Base-by-base conservation (phyloP, 2,888 invertebrate species). In the Monopis laevigella region DNA sequence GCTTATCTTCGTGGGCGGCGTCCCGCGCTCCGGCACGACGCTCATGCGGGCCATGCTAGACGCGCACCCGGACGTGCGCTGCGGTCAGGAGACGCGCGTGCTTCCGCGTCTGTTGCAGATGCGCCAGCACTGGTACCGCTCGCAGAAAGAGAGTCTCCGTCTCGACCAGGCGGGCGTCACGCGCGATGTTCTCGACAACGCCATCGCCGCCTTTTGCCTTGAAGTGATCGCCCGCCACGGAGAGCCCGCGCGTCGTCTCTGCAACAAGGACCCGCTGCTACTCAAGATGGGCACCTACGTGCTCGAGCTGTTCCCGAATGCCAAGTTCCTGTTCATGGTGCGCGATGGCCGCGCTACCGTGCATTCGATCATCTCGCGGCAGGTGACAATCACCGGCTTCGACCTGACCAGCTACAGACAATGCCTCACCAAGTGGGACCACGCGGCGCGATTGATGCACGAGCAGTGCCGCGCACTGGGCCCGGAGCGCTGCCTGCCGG, bases 251-350 rank as follows among this genome's bases (percentile, higher is more conserved):
- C 88, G 93, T 46, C 84, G 97, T 40, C 86, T 98, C 48, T 99
- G 99, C 84, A 99, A 99, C 84, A 99, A 99, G 80, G 99, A 99
- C 81, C 99, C 99, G 40, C 88, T 99, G 52, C 97, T 97, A 43
- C 86, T 99, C 52, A 98, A 98, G 82, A 96, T 96, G 86, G 96
- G 96, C 61, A 89, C 91, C 41, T 98, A 78, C 51, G 89, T 99
- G 55, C 87, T 93, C 48, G 92, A 94, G 64, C 84, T 99, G 46
- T 99, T 99, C 80, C 98, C 99, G 34, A 96, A 96, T 65, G 92
- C 97, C 44, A 98, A 98, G 80, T 99, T 97, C 78, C 85, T 99
- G 55, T 93, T 98, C 73, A 97, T 98, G 96, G 90, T 98, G 55
- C 89, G 99, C 48, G 99, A 99, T 71, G 98, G 98, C 17, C 87